Percentiles rank a stretch among this genome's conserved stretches.
Evolutionary conservation across 2,797 vertebrate species (phyloP).

Genomic region (Centroberyx gerrardi): DNA sequence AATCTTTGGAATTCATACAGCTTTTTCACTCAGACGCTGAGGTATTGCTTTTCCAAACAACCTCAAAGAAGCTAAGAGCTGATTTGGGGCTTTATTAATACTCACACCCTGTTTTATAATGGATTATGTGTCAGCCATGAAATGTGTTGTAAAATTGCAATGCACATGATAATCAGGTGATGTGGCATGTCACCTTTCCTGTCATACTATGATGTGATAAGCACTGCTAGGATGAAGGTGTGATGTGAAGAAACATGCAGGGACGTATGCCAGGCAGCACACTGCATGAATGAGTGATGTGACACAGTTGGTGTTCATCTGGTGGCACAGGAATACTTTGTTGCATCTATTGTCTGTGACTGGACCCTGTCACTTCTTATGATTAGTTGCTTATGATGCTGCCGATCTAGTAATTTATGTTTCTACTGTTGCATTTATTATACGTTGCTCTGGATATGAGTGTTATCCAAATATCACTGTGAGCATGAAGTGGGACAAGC

Average conservation of each 20-base stretch:
- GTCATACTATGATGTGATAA: conserved; percentile 23
- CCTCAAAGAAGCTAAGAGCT: not conserved
- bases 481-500: conserved; percentile 27
- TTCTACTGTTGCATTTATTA: not conserved
- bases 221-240: conserved; percentile 35
- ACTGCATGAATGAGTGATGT: conserved; percentile 42
- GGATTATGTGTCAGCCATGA: not conserved
- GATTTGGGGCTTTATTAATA: not conserved
- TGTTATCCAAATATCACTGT: conserved; percentile 29
- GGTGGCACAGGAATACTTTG: conserved; percentile 22
- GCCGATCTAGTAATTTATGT: conserved; percentile 30
- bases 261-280: conserved; percentile 15
- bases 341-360: conserved; percentile 44
- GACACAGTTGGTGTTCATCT: conserved; percentile 49
- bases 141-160: conserved; percentile 1
- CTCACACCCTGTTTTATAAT: not conserved
- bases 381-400: conserved; percentile 29
- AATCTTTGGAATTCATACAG: not conserved
- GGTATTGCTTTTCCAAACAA: not conserved
- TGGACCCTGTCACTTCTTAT: conserved; percentile 26
- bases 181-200: conserved; percentile 17
- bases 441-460: conserved; percentile 7
- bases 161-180: conserved; percentile 6
- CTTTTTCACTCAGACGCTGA: not conserved
- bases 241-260: conserved; percentile 21